Evolutionary conservation across 2,113 vertebrate genomes (phyloP), one percentile per base, ranked within the genome.

Genomic region (Oostethus manadensis): DNA sequence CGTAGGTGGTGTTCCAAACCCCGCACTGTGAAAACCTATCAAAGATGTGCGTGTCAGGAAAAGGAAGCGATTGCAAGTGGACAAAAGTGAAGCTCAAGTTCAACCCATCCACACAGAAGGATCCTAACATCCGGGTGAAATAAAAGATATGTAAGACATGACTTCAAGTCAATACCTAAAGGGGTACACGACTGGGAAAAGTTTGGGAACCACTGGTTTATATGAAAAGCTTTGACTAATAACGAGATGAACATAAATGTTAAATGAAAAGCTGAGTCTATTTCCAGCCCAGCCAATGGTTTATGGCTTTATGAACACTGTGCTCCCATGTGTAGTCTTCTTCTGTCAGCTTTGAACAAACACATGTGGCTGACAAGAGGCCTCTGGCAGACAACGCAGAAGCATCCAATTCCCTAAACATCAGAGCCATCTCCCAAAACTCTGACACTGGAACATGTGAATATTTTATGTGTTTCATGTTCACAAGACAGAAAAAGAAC

Each of bases 311-410:
- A 46, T 73, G 53, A 58, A 55, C 23, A 23, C 13, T 18, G 16
- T 8, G 20, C n/a, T 23, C n/a, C 40, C 3, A 11, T 20, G 44
- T 23, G 44, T 10, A 10, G 58, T 17, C n/a, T 10, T 55, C n/a
- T 17, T 48, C 59, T 60, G 20, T 20, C 22, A 43, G 33, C 23
- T 58, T 51, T 35, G 61, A 63, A 45, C 48, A 43, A 9, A 43
- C 33, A 56, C 55, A 54, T 66, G 60, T 73, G 54, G 66, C 3
- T 15, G 16, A 35, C 21, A n/a, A 53, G 0, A 7, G 17, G 10
- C 48, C 56, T 66, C 47, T 64, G 58, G 48, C 51, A 53, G 56
- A 57, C 67, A 58, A 60, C 64, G 23, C 7, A 46, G 14, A 55
- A 64, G 20, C 22, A 17, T 38, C 16, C 51, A 63, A 47, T 46